phyloP scores from a whole-genome alignment of 2,797 vertebrate species.

The Arrhamphus sclerolepis region DNA sequence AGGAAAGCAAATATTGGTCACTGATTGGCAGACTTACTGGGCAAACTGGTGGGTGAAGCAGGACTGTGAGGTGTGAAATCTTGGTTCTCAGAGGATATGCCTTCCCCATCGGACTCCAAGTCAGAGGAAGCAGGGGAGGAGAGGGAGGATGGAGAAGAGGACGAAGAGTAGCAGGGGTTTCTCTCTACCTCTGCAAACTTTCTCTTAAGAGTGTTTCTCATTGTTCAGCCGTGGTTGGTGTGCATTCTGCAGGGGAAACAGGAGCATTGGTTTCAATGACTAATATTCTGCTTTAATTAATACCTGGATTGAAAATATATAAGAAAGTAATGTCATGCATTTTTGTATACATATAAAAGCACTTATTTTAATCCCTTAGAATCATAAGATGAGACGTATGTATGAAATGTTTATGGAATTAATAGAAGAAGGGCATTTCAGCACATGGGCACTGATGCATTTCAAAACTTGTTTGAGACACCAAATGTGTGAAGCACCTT shows the following conservation, averaged over 20 bases:
- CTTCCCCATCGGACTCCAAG: constrained; percentile 82
- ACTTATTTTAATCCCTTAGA: too few relatives aligned
- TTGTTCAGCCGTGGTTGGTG: constrained; percentile 67
- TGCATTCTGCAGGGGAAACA: constrained; percentile 51
- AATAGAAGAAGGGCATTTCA: too few relatives aligned
- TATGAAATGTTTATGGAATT: too few relatives aligned
- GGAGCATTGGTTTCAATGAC: constrained; percentile 6
- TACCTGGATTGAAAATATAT: too few relatives aligned
- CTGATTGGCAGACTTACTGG: constrained; percentile 62
- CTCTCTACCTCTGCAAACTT: constrained; percentile 90
- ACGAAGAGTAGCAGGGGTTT: constrained; percentile 78
- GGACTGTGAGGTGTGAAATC: constrained; percentile 48
- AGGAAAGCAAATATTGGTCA: background rate
- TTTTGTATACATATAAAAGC: too few relatives aligned
- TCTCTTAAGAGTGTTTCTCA: constrained; percentile 89
- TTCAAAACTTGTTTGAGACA: constrained; percentile 3
- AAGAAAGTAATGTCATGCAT: too few relatives aligned
- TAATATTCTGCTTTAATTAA: background rate
- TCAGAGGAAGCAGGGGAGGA: constrained; percentile 81
- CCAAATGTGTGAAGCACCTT: constrained; percentile 26
- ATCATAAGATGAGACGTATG: too few relatives aligned
- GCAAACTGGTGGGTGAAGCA: constrained; percentile 38
- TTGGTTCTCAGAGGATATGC: constrained; percentile 53
- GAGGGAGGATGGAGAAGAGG: constrained; percentile 72
- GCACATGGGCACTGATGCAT: too few relatives aligned